phyloP scores from a whole-genome alignment of 2,113 vertebrate genomes.

The Menidia beryllina region DNA sequence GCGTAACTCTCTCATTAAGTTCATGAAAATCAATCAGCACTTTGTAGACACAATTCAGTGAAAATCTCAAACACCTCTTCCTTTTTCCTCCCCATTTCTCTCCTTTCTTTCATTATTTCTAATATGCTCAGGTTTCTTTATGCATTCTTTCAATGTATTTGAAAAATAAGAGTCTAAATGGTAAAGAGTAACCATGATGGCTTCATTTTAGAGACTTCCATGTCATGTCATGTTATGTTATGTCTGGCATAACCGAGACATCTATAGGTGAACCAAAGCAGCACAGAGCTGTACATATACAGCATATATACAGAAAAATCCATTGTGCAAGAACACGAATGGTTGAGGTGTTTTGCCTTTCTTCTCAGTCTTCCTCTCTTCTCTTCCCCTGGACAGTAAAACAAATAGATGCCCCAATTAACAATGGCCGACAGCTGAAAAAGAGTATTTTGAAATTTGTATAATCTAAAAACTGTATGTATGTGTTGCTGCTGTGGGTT shows the following conservation, averaged over 20 bases:
- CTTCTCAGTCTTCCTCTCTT: not conserved
- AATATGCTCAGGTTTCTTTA: constrained; percentile 18
- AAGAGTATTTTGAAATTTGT: not conserved
- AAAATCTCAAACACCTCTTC: not conserved
- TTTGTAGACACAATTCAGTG: not conserved
- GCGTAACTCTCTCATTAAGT: constrained; percentile 29
- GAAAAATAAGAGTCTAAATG: no score
- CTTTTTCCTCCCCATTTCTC: not conserved
- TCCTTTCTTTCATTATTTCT: constrained; percentile 7
- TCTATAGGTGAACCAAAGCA: no score
- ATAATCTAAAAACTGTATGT: no score
- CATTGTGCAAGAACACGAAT: constrained; percentile 8
- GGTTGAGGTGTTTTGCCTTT: not conserved
- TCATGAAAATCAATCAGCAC: constrained; percentile 39
- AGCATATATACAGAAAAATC: constrained; percentile 17
- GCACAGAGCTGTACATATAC: no score
- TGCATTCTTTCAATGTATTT: no score
- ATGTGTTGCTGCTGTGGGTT: not conserved
- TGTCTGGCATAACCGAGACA: constrained; percentile 1
- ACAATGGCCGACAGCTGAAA: not conserved
- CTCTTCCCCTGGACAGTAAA: constrained; percentile 13
- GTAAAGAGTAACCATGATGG: no score
- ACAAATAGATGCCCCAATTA: not conserved
- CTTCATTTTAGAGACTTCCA: no score
- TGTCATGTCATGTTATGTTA: not conserved